Evolutionary conservation across 1,140 invertebrate species (phyloP).

Genomic region (Copidosoma floridanum): DNA sequence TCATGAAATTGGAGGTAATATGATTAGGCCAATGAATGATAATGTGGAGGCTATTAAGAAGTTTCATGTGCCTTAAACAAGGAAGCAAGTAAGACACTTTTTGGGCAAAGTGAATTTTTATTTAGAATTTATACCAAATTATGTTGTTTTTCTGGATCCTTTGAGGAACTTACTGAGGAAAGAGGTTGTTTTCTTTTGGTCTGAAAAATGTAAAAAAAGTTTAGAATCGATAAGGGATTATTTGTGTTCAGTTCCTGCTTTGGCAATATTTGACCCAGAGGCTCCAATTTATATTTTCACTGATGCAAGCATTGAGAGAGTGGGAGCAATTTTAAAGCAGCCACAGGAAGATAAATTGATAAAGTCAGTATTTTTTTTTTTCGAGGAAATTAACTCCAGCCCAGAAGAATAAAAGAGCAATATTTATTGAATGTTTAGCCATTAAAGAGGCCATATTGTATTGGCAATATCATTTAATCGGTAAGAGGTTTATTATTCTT

Average conservation of each 20-base stretch:
- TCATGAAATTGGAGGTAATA: neutral
- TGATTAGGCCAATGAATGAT: slow-evolving; percentile 17
- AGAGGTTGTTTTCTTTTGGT: slow-evolving; percentile 19
- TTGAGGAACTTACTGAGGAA: slow-evolving; percentile 27
- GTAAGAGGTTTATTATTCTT: slow-evolving; percentile 17
- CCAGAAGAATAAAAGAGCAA: slow-evolving; percentile 17
- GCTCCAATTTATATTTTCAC: slow-evolving; percentile 29
- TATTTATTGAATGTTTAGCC: slow-evolving; percentile 7
- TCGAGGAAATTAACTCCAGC: slow-evolving; percentile 14
- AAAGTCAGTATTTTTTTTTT: slow-evolving; percentile 16
- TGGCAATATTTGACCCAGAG: slow-evolving; percentile 28
- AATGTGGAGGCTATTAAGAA: slow-evolving; percentile 31
- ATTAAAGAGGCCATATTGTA: slow-evolving; percentile 8
- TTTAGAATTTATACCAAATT: slow-evolving; percentile 22
- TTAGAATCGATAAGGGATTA: slow-evolving; percentile 23
- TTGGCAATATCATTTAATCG: slow-evolving; percentile 17
- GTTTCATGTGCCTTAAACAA: neutral
- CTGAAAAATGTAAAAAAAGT: slow-evolving; percentile 13
- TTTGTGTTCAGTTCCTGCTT: slow-evolving; percentile 16
- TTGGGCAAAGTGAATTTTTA: slow-evolving; percentile 18
- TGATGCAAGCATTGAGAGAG: slow-evolving; percentile 26
- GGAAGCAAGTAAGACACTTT: slow-evolving; percentile 1
- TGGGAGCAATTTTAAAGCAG: slow-evolving; percentile 31
- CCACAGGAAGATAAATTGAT: slow-evolving; percentile 12
- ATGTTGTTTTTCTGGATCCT: too few species aligned